Evolutionary conservation across 2,113 vertebrate species (phyloP).

Genomic region (Leucopsar rothschildi): DNA sequence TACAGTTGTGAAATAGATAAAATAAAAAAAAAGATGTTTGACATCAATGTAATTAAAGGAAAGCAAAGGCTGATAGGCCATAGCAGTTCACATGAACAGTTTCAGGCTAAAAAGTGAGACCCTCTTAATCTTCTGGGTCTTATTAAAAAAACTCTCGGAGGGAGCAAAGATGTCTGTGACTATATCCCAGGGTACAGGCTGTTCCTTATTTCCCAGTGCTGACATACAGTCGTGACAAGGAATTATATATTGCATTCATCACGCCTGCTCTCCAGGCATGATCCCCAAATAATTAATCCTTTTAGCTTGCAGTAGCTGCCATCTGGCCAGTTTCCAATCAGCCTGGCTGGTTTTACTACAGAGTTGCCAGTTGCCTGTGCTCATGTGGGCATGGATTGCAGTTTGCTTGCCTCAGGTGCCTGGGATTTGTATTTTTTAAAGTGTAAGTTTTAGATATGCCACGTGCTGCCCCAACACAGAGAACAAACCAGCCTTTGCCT

Average conservation of each 20-base stretch:
- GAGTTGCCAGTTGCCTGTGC: not conserved
- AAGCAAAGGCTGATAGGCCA: not conserved
- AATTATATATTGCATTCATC: conserved; percentile 51
- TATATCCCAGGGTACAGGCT: conserved; percentile 25
- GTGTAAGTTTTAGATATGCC: not conserved
- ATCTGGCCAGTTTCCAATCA: conserved; percentile 55
- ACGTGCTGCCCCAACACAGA: not conserved
- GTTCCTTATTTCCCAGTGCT: conserved; percentile 1
- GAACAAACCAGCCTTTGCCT: not conserved
- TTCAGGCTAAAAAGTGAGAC: not conserved
- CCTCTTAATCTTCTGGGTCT: not conserved
- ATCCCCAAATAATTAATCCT: conserved; percentile 66
- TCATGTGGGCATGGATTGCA: not conserved
- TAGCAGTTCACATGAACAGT: not conserved
- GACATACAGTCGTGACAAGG: conserved; percentile 46
- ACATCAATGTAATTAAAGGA: not conserved
- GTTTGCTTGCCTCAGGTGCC: conserved; percentile 22
- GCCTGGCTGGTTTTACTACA: not conserved
- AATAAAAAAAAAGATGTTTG: not conserved
- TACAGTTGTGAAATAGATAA: not conserved
- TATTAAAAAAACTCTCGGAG: not conserved
- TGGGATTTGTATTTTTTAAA: not conserved
- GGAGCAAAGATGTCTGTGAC: not conserved
- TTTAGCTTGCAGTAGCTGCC: conserved; percentile 56
- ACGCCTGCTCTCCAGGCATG: conserved; percentile 54